Percentiles rank a stretch among this genome's conserved stretches.
These are phyloP conservation scores for Andrena minutula DNA, from an alignment of 2,888 invertebrate species.

Conservation along the genomic window DNA sequence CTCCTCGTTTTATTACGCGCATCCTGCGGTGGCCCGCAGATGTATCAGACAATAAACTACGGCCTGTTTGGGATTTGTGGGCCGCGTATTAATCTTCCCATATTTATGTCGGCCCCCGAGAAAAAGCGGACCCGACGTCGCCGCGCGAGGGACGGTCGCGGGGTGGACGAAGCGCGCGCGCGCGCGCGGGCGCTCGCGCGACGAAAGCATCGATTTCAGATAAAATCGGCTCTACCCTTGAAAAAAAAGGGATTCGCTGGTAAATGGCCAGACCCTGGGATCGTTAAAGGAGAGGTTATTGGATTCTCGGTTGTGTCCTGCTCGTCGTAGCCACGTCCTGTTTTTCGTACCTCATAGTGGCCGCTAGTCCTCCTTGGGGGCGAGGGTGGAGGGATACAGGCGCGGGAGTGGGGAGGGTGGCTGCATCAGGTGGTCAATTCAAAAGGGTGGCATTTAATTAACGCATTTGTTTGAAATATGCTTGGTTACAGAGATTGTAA, in stretches of 20 bases:
- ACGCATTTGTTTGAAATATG: constrained; percentile 1
- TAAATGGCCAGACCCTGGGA: constrained; percentile 30
- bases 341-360: constrained; percentile 1
- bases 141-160: constrained; percentile 6
- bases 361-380: not conserved
- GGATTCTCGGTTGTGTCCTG: constrained; percentile 1
- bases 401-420: not conserved
- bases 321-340: constrained; percentile 1
- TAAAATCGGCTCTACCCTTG: constrained; percentile 42
- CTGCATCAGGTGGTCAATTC: constrained; percentile 15
- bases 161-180: constrained; percentile 22
- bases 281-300: constrained; percentile 38
- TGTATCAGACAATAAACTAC: constrained; percentile 82
- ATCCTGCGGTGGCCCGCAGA: constrained; percentile 64
- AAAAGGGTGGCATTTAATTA: not conserved
- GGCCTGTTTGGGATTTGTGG: constrained; percentile 80
- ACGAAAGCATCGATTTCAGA: constrained; percentile 66
- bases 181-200: constrained; percentile 40
- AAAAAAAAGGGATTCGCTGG: constrained; percentile 23
- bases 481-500: not conserved
- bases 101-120: constrained; percentile 76
- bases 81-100: constrained; percentile 81
- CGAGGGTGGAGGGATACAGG: too few relatives aligned
- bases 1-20: constrained; percentile 72
- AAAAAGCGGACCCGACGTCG: constrained; percentile 54